These are phyloP conservation scores for Ibycter americanus DNA, from an alignment of 2,797 vertebrate species.

Conservation along the genomic window DNA sequence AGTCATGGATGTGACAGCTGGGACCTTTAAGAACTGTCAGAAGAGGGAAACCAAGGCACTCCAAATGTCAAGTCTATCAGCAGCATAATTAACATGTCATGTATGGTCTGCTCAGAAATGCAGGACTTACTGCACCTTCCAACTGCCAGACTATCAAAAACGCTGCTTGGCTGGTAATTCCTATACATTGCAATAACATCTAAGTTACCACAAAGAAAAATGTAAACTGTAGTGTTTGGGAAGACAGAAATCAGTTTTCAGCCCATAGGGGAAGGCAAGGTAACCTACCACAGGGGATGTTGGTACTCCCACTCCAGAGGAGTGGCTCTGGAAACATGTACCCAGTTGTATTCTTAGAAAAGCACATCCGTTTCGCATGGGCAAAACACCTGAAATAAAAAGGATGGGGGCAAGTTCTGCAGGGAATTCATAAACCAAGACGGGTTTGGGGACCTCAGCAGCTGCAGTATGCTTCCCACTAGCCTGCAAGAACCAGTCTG, in stretches of 20 bases:
- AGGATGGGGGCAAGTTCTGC: background rate
- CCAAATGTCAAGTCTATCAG: conserved; percentile 24
- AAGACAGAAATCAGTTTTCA: background rate
- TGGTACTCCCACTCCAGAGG: background rate
- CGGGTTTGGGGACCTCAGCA: background rate
- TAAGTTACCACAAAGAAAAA: background rate
- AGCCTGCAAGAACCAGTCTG: background rate
- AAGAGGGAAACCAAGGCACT: background rate
- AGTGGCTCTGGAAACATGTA: background rate
- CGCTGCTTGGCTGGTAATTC: background rate
- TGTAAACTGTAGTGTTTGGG: background rate
- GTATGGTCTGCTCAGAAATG: background rate
- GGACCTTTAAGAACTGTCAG: conserved; percentile 3
- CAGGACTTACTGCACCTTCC: background rate
- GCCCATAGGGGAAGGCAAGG: background rate
- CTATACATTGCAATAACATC: background rate
- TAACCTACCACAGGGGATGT: background rate
- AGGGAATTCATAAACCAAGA: background rate
- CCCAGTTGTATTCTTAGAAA: background rate
- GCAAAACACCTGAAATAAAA: background rate
- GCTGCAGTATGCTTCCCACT: background rate
- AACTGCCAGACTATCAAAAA: background rate
- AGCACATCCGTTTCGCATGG: background rate
- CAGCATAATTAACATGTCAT: conserved; percentile 7
- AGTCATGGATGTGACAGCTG: background rate